Evolutionary conservation across 2,113 vertebrate species (phyloP).

Genomic region (Lota lota): DNA sequence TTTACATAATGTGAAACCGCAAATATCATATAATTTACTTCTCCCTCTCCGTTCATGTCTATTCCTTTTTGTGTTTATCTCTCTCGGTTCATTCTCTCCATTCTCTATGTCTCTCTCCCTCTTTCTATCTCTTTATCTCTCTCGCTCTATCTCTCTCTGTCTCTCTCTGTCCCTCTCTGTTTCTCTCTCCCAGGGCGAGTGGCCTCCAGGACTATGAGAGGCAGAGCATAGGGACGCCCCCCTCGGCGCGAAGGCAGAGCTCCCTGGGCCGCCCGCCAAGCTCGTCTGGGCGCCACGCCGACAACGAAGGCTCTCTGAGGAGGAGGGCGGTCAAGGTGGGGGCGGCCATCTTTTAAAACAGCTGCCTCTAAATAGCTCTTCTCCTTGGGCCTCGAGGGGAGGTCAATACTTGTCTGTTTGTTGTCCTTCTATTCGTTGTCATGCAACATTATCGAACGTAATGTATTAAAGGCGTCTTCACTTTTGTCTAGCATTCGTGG

Average conservation of each 20-base stretch:
- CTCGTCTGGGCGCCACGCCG: conserved; percentile 54
- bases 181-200: conserved; percentile 50
- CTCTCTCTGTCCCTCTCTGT: no score
- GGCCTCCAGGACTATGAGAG: conserved; percentile 73
- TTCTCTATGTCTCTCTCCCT: no score
- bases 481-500: no score
- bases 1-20: no score
- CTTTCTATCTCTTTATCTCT: no score
- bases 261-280: conserved; percentile 65
- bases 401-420: no score
- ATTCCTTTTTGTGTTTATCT: no score
- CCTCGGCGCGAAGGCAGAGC: conserved; percentile 62
- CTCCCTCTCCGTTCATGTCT: no score
- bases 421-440: no score
- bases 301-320: conserved; percentile 74
- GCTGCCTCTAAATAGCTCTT: neutral
- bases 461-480: neutral
- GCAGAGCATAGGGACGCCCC: conserved; percentile 70
- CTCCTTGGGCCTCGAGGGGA: neutral
- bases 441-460: neutral
- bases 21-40: no score
- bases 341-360: neutral
- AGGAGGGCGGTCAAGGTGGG: conserved; percentile 77
- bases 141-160: no score
- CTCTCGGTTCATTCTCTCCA: no score